Evolutionary conservation across 2,113 vertebrate genomes (phyloP).

Genomic region (Orycteropus afer): DNA sequence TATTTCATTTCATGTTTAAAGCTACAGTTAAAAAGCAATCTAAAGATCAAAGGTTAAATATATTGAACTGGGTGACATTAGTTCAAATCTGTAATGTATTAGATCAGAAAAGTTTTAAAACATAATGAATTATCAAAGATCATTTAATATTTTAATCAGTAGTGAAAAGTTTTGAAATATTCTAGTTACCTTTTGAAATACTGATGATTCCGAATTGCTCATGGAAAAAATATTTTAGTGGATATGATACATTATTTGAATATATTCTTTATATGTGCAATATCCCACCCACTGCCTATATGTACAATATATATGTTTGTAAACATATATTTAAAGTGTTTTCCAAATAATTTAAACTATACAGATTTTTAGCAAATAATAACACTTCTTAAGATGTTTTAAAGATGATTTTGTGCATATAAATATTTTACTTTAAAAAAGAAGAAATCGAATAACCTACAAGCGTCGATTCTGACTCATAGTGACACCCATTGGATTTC

Average conservation of each 20-base stretch:
- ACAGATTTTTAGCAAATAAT: background rate
- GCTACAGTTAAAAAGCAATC: background rate
- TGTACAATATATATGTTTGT: background rate
- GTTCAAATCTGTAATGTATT: background rate
- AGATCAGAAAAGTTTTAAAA: background rate
- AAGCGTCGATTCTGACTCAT: too few species aligned
- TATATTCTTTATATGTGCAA: too few species aligned
- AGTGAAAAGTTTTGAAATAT: background rate
- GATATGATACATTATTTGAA: background rate
- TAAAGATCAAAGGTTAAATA: background rate
- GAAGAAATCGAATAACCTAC: background rate
- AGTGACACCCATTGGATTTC: too few species aligned
- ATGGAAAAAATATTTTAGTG: background rate
- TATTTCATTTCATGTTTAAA: constrained; percentile 39
- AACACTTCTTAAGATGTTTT: background rate
- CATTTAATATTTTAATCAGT: background rate
- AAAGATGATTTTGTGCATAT: background rate
- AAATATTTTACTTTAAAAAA: constrained; percentile 18
- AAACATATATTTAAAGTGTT: background rate
- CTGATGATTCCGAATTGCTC: background rate
- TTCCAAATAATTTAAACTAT: background rate
- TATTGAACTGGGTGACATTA: background rate
- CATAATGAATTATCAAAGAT: background rate
- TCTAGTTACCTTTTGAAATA: background rate
- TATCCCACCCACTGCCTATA: too few species aligned